Evolutionary conservation across 2,113 vertebrate genomes (phyloP), one percentile per base, ranked within the genome.

Genomic region (Xerus inauris): DNA sequence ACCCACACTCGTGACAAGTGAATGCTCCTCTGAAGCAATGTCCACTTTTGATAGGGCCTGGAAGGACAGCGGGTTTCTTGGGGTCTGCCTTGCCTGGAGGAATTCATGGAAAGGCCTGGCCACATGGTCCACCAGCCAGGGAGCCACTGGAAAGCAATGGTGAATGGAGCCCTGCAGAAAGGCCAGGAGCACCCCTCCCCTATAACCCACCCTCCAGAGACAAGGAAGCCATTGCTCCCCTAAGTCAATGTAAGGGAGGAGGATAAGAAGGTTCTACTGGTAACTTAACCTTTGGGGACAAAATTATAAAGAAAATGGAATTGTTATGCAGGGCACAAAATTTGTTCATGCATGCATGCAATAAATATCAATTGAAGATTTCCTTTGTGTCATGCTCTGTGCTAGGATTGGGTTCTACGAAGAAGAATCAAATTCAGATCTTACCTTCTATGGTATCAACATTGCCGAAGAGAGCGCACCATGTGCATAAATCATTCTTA

Each of bases 281-380:
- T 45, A 51, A 5, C 75, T 75, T 77, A 57, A 91, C 19, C 64
- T 92, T 79, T 22, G 42, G 17, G 57, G 73, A 90, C 45, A 47
- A 89, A 88, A 10, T 69, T 77, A 67, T 89, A 59, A 95, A 75
- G 24, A 95, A 83, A 67, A 88, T 71, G 42, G 42, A 17, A 86
- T 45, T 30, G 73, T 91, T 71, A 35, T 47, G 13, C 38, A 92
- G 62, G 6, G 22, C 16, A 9, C 4, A 17, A 26, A 49, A 28
- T 45, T n/a, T 42, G 59, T 77, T 82, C 38, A 51, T 30, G 67
- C 38, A 24, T 54, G 89, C 51, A 80, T 59, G 89, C 47, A 64
- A 38, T 10, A 91, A 64, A 73, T 30, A 38, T 35, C 64, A 62
- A 47, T 42, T 73, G 47, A 95, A 26, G 32, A 85, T 84, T 59